Percentiles rank a stretch among this genome's conserved stretches.
Evolutionary conservation across 2,797 vertebrate species (phyloP).

Genomic region (Acipenser ruthenus): DNA sequence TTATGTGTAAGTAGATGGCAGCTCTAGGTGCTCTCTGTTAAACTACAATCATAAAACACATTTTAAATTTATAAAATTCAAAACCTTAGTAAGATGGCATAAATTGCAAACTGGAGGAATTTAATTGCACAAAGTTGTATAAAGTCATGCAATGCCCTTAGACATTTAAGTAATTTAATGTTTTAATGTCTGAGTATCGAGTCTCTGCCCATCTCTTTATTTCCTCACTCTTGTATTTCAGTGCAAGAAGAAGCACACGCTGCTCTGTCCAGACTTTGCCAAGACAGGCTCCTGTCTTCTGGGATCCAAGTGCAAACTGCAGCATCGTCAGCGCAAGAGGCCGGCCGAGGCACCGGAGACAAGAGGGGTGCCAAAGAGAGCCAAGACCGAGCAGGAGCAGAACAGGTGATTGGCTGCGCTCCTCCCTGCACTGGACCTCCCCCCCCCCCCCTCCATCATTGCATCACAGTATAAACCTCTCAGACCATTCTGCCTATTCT

Average conservation of each 20-base stretch:
- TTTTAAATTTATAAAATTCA: too few relatives aligned
- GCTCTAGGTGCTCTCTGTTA: too few relatives aligned
- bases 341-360: constrained; percentile 13
- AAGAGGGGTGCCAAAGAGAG: constrained; percentile 28
- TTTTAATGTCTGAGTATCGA: background rate
- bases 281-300: constrained; percentile 66
- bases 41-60: too few relatives aligned
- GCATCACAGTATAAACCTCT: too few relatives aligned
- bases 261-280: constrained; percentile 84
- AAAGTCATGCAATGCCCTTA: too few relatives aligned
- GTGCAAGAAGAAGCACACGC: constrained; percentile 96
- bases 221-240: constrained; percentile 29
- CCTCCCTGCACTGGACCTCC: background rate
- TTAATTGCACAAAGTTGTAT: too few relatives aligned
- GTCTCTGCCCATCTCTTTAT: background rate
- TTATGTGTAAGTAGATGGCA: too few relatives aligned
- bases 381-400: constrained; percentile 17
- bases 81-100: too few relatives aligned
- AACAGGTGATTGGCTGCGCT: constrained; percentile 48
- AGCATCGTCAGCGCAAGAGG: constrained; percentile 65
- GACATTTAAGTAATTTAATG: background rate
- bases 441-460: background rate
- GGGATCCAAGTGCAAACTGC: constrained; percentile 74
- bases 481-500: too few relatives aligned
- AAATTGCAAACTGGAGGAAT: too few relatives aligned